phyloP scores from a whole-genome alignment of 1,140 invertebrate species.

The Chelonus insularis region DNA sequence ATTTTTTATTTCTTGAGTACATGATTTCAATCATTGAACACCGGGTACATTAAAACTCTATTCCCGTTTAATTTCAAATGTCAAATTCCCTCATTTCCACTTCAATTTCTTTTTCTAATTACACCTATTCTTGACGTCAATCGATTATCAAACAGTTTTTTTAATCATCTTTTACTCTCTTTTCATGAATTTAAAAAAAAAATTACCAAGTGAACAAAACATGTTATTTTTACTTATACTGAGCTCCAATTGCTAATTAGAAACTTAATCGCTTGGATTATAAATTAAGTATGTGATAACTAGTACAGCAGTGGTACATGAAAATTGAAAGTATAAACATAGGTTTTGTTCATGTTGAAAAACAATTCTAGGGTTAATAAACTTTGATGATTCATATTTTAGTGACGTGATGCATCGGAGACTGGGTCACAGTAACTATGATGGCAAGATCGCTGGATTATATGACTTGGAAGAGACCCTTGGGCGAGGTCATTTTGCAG shows the following conservation, averaged over 20 bases:
- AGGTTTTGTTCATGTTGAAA: too few relatives aligned
- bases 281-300: too few relatives aligned
- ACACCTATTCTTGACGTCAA: not conserved
- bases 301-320: too few relatives aligned
- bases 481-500: slow-evolving; percentile 95
- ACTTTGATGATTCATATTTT: slow-evolving; percentile 1
- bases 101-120: not conserved
- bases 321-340: too few relatives aligned
- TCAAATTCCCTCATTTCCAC: not conserved
- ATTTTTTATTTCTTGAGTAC: too few relatives aligned
- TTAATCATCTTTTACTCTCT: not conserved
- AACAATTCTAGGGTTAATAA: not conserved
- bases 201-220: too few relatives aligned
- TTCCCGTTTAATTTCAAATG: not conserved
- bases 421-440: slow-evolving; percentile 58
- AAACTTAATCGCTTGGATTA: too few relatives aligned
- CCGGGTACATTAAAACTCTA: too few relatives aligned
- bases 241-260: too few relatives aligned
- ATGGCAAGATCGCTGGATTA: slow-evolving; percentile 93
- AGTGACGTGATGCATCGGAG: slow-evolving; percentile 32
- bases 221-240: too few relatives aligned
- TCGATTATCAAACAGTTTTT: not conserved
- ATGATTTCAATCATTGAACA: not conserved
- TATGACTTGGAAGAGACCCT: slow-evolving; percentile 96
- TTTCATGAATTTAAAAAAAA: not conserved